Base-by-base conservation (phyloP, 2,888 invertebrate genomes). In the Amiota communis region DNA sequence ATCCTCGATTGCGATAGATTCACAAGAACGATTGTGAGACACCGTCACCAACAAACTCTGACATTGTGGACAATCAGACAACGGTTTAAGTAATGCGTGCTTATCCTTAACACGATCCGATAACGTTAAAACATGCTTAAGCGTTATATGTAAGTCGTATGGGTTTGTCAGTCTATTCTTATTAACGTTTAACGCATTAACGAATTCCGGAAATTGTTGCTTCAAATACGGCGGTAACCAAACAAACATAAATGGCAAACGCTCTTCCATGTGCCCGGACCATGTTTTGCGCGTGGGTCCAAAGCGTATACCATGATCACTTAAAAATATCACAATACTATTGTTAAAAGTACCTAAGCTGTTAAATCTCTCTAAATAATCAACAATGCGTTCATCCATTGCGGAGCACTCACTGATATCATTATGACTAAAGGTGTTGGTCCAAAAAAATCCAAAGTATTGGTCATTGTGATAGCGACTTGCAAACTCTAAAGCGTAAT, bases 301-400 rank as follows among this genome's bases (percentile, higher is more conserved):
- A 86, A 93, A 95, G 11, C 96, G 91, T 84, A 95, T 91, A 0
- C 96, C 96, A 81, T 96, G 95, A 85, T 95, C 95, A 82, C 95
- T 95, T 71, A 95, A 90, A 78, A 95, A 93, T 72, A 95, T 90
- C 1, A 96, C 90, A 80, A 95, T 92, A 1, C 93, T 93, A 61
- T 93, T 93, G 59, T 93, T 91, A 69, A 93, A 86, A 8, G 93
- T 91, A 0, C 93, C 93, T 0, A 91, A 91, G n/a, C 91, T 90
- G 6, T 91, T 89, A 56, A 95, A 88, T 48, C 92, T 90, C 74
- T 92, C 89, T 48, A 95, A 90, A 81, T 94, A 93, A 20, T 91
- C 88, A 61, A 91, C 89, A 71, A 95, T 87, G 69, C 92, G 91
- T 4, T 87, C 89, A 81, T 96, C 96, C 90, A 94, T 93, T 49